Percentiles rank a stretch among this genome's conserved stretches.
phyloP scores from a whole-genome alignment of 1,140 invertebrate genomes.

The Cydia fagiglandana region DNA sequence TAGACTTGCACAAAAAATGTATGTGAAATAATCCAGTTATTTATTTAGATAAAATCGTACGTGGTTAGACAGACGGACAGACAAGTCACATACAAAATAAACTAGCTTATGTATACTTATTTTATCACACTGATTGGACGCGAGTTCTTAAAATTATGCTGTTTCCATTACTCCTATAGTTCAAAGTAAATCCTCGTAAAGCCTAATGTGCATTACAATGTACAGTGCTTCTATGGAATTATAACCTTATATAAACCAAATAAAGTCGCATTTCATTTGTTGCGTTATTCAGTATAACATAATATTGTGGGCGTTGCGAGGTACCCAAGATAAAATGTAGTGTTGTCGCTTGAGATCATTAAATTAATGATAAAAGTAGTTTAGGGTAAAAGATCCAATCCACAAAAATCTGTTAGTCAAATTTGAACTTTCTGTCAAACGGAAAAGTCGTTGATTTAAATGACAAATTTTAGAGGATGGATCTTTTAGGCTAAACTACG shows the following conservation, averaged over 20 bases:
- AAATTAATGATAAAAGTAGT: too few relatives aligned
- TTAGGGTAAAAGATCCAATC: too few relatives aligned
- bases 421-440: too few relatives aligned
- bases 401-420: too few relatives aligned
- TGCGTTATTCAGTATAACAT: not conserved
- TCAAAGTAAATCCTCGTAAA: too few relatives aligned
- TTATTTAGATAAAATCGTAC: not conserved
- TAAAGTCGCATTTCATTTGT: not conserved
- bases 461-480: too few relatives aligned
- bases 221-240: not conserved
- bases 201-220: too few relatives aligned
- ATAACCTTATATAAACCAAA: not conserved
- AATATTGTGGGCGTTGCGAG: not conserved
- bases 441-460: too few relatives aligned
- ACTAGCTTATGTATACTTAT: not conserved
- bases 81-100: not conserved
- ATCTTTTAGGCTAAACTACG: too few relatives aligned
- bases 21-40: not conserved
- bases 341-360: too few relatives aligned
- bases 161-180: not conserved
- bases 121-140: constrained; percentile 27
- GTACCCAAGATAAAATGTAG: not conserved
- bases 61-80: not conserved
- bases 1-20: not conserved
- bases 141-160: not conserved